Conservation (phyloP, 2,113 vertebrate genomes). For the Climacteris rufus region DNA sequence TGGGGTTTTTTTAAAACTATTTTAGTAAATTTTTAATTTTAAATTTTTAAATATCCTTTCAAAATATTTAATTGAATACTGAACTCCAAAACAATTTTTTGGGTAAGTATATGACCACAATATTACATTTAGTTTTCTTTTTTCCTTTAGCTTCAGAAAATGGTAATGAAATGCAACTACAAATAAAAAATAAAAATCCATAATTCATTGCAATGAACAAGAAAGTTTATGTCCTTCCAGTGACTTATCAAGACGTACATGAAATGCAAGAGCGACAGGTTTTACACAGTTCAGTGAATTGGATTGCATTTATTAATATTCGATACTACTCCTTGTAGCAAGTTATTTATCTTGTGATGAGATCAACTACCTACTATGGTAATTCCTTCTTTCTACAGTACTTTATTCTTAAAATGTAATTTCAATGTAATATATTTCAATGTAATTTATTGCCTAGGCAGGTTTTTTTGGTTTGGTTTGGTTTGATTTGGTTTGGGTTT, state of each 20-base stretch:
- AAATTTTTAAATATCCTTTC: neutral
- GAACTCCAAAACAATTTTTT: neutral
- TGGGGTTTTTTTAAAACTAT: neutral
- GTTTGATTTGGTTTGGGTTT: neutral
- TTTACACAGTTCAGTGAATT: neutral
- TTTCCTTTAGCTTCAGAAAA: neutral
- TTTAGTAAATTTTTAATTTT: neutral
- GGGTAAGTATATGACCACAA: neutral
- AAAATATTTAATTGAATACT: neutral
- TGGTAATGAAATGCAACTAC: neutral
- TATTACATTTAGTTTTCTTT: neutral
- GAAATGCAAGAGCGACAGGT: neutral
- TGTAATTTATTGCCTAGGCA: neutral
- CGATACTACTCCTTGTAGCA: neutral
- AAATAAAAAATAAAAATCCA: neutral
- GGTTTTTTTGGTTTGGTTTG: no score
- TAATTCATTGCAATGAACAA: neutral
- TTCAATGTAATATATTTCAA: neutral
- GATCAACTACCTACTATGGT: neutral
- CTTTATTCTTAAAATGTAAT: neutral
- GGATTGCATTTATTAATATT: neutral
- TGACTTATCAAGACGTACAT: neutral
- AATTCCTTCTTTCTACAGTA: neutral
- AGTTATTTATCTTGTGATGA: neutral
- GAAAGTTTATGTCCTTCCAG: neutral